Base-by-base conservation (phyloP, 2,888 invertebrate genomes). In the Lasius fuliginosus region DNA sequence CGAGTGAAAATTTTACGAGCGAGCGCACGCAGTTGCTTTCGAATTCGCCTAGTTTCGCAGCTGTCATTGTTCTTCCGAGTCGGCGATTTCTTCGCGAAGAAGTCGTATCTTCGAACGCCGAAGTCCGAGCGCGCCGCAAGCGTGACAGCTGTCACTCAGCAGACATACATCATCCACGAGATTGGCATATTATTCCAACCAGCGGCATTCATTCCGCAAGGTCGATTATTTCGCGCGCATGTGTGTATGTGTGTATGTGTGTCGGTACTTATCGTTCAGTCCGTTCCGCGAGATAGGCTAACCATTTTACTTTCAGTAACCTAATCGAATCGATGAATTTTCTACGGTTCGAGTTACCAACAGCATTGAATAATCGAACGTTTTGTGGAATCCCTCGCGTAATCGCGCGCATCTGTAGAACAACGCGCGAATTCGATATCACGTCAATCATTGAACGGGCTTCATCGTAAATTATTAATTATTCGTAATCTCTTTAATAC, bases 121-220 rank as follows among this genome's bases (percentile, higher is more conserved):
- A 75, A 75, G 64, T 49, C 23, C 58, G 69, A 46, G 65, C 27
- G 53, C n/a, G 30, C 30, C 58, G 84, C 76, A 56, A 77, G 81
- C 73, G 85, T 83, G 90, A 89, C 90, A 90, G 90, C 89, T 90
- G 90, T 86, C 82, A 77, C 73, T 90, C 90, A 82, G 56, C 84
- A 74, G 75, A 67, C 49, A 84, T 86, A 79, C 75, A 87, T 82
- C 77, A 84, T 82, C 74, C 74, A 79, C 69, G 69, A 84, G 74
- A 65, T 71, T 58, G 76, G 73, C 68, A 65, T 60, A 60, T 87
- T 87, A 84, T 87, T 87, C 76, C 83, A 73, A 81, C 81, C 42
- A 82, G n/a, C 53, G 27, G 82, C 75, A 49, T 82, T 64, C n/a
- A 64, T 71, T 64, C 46, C 53, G 46, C 82, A 82, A 82, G 82